A percentile compares a stretch with the other conserved stretches of the same genome.
Evolutionary conservation across 2,113 vertebrate genomes (phyloP).

Genomic region (Myotis brandtii): DNA sequence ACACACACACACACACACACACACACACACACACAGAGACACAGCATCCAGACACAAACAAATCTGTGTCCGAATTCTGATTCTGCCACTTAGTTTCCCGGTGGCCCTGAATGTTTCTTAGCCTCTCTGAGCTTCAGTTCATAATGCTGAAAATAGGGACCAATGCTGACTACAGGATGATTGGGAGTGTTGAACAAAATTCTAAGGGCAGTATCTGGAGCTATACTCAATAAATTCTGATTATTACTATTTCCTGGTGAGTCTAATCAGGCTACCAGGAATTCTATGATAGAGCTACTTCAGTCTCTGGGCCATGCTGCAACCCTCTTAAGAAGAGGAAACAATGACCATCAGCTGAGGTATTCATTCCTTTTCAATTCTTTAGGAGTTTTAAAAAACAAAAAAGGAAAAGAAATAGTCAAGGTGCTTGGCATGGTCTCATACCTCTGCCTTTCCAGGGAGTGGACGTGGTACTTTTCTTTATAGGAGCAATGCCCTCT

Average conservation of each 20-base stretch:
- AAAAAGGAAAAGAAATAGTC: not conserved
- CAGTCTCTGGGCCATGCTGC: not conserved
- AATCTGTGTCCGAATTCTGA: not conserved
- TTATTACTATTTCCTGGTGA: not conserved
- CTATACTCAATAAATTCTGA: slow-evolving; percentile 7
- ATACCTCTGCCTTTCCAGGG: slow-evolving; percentile 30
- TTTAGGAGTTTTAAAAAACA: not conserved
- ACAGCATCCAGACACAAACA: not conserved
- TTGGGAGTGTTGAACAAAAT: not conserved
- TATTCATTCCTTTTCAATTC: slow-evolving; percentile 1
- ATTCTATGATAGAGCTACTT: not conserved
- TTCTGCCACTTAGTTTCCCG: not conserved
- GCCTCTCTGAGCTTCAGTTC: not conserved
- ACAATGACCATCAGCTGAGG: not conserved
- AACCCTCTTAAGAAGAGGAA: slow-evolving; percentile 32
- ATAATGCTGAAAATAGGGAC: not conserved
- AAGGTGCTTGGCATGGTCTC: not conserved
- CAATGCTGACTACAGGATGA: not conserved
- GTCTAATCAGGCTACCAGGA: not conserved
- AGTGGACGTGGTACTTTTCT: not conserved
- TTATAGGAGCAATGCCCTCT: not conserved
- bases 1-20: too few species aligned
- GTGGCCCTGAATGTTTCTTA: not conserved
- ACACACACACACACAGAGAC: too few species aligned
- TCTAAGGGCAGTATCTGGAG: not conserved